Conservation (phyloP, 2,113 vertebrate genomes). For the Leptobrachium ailaonicum region DNA sequence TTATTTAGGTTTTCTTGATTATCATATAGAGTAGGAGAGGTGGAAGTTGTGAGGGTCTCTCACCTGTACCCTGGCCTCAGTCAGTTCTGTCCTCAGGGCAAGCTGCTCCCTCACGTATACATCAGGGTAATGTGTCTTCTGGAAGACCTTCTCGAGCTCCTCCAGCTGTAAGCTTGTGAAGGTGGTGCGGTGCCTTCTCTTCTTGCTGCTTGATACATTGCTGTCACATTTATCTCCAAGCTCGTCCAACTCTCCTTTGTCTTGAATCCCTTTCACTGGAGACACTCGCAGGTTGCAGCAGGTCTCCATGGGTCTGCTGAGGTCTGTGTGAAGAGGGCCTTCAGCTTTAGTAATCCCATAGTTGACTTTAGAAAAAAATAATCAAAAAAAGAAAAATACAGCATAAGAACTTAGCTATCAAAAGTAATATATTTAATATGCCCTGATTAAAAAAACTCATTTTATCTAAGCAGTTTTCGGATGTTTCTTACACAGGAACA, state of each 20-base stretch:
- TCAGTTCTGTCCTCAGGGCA: constrained; percentile 94
- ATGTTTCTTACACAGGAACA: background rate
- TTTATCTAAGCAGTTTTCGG: too few species aligned
- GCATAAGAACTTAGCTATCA: background rate
- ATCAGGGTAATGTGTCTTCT: constrained; percentile 98
- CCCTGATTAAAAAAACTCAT: too few species aligned
- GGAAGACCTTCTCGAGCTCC: constrained; percentile 97
- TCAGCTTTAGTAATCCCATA: constrained; percentile 84
- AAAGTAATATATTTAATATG: background rate
- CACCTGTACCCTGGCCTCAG: constrained; percentile 97
- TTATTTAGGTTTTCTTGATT: too few species aligned
- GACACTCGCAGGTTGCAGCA: constrained; percentile 84
- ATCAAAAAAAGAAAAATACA: constrained; percentile 46
- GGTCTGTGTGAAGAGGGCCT: constrained; percentile 77
- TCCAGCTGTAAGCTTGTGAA: constrained; percentile 96
- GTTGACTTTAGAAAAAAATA: constrained; percentile 63
- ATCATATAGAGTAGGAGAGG: too few species aligned
- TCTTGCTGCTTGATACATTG: constrained; percentile 97
- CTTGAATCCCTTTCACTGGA: constrained; percentile 76
- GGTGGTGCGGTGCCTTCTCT: constrained; percentile 92
- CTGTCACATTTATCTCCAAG: constrained; percentile 92
- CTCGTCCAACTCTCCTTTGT: constrained; percentile 86
- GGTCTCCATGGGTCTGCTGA: constrained; percentile 80
- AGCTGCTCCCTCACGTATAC: constrained; percentile 98
- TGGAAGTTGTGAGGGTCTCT: constrained; percentile 22